Evolutionary conservation across 2,888 invertebrate genomes (phyloP), one percentile per base, ranked within the genome.

Genomic region (Eupithecia subumbrata): DNA sequence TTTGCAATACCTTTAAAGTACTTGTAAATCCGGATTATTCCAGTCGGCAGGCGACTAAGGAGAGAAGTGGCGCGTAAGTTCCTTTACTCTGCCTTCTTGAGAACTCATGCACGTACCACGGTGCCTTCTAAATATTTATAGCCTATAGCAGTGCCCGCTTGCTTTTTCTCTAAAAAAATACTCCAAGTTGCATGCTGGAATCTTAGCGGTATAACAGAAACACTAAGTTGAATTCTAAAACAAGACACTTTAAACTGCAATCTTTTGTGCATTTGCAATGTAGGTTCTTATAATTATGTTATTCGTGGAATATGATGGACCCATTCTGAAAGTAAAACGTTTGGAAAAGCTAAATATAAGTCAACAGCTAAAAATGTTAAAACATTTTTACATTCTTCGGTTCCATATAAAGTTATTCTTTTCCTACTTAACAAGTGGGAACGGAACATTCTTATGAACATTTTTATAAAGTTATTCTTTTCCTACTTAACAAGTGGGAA

Each of bases 121-220:
- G 85, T 84, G 84, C 81, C 85, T 85, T 82, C 82, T 88, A 86
- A 89, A 91, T 91, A 91, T 89, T 88, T 88, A 91, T 88, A 80
- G 80, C 67, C 66, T 68, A 72, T 67, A 75, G 72, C 69, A 66
- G 72, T 30, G 66, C 72, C 16, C n/a, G 63, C 37, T 73, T 60
- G 64, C 52, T 76, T 76, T 76, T 75, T 69, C n/a, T 30, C 43
- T 56, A 71, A 75, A 76, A 40, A 75, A 74, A 75, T 60, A 52
- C 16, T 12, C 30, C 43, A 8, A 73, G 34, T 70, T 74, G 71
- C 76, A 76, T 30, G 45, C 60, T 56, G 22, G 52, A 52, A 11
- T 68, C 60, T 71, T 67, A 64, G 48, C 25, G 60, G 69, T 72
- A 22, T 22, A 56, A 56, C 52, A 56, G n/a, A 56, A 56, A 22